These are phyloP conservation scores for Cololabis saira DNA, from an alignment of 2,113 vertebrate genomes.

Conservation along the genomic window DNA sequence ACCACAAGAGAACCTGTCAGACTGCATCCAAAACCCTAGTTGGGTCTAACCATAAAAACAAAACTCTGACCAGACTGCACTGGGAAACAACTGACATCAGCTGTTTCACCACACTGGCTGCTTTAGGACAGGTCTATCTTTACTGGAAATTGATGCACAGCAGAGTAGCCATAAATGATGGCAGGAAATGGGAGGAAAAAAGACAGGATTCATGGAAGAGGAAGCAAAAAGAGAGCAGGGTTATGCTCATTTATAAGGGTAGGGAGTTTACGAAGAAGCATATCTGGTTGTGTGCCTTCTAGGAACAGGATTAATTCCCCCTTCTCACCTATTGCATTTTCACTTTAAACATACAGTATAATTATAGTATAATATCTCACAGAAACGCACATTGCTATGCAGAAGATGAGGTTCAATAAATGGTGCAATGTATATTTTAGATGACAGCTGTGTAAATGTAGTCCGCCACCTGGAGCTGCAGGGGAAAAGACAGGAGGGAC, in stretches of 20 bases:
- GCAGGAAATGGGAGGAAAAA: too few species aligned
- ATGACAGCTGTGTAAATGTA: slow-evolving; percentile 28
- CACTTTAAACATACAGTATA: not conserved
- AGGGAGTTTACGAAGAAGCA: not conserved
- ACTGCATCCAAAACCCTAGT: slow-evolving; percentile 18
- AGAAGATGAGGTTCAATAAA: slow-evolving; percentile 4
- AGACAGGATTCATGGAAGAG: too few species aligned
- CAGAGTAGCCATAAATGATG: too few species aligned
- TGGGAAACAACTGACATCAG: not conserved
- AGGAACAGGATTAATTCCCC: slow-evolving; percentile 29
- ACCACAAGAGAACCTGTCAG: slow-evolving; percentile 9
- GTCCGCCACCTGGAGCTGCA: slow-evolving; percentile 28
- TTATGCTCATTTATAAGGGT: too few species aligned
- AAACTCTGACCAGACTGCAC: slow-evolving; percentile 19
- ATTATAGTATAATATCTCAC: not conserved
- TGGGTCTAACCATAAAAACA: slow-evolving; percentile 14
- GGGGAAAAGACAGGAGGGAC: not conserved
- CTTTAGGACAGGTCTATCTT: too few species aligned
- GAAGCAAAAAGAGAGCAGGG: too few species aligned
- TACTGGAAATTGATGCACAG: too few species aligned
- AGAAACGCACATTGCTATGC: not conserved
- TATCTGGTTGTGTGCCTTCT: slow-evolving; percentile 36
- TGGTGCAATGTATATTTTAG: slow-evolving; percentile 9
- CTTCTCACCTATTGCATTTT: slow-evolving; percentile 9
- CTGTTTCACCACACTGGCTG: too few species aligned